Base-by-base conservation (phyloP, 1,140 invertebrate genomes). In the Yoshiicerus persimilis region DNA sequence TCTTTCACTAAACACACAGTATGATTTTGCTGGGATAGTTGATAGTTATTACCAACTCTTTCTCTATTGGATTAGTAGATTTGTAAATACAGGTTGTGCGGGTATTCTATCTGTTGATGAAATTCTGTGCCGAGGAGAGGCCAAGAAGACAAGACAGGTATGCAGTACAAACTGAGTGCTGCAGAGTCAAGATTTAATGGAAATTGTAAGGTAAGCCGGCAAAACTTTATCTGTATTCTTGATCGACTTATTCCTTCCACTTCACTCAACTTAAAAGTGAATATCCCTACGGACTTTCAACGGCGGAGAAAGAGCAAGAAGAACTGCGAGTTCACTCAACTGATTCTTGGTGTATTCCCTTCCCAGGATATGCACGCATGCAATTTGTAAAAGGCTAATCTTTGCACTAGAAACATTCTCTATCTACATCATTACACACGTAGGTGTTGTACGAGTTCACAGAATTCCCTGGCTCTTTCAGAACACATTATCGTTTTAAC, bases 231-330 rank as follows among this genome's bases (percentile, higher is more conserved):
- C 34, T n/a, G 13, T 32, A 20, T 34, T 38, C 32, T 80, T 80
- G 75, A 80, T 80, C 75, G 32, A 80, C 75, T 80, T 80, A 80
- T 80, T 80, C 75, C 32, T 80, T 80, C 32, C 75, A 80, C 32
- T 80, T 80, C 32, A 38, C 30, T 34, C 13, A 80, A 36, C 75
- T 80, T 80, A 80, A 80, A 80, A 36, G 75, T 13, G 75, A 80
- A 80, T 36, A 36, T 80, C 75, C 32, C 75, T 23, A 80, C 9
- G 32, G 75, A 80, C 30, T 80, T 80, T 80, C 20, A 80, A 38
- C 75, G 16, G 20, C 30, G 32, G 16, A 36, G 34, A 38, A 36
- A 32, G 75, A 36, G 30, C 16, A 36, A 23, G 62, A n/a, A n/a
- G n/a, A 16, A 56, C 47, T 56, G n/a, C 47, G 47, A n/a, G 20